Conservation (phyloP, 2,888 invertebrate genomes). For the Eristalis tenax region DNA sequence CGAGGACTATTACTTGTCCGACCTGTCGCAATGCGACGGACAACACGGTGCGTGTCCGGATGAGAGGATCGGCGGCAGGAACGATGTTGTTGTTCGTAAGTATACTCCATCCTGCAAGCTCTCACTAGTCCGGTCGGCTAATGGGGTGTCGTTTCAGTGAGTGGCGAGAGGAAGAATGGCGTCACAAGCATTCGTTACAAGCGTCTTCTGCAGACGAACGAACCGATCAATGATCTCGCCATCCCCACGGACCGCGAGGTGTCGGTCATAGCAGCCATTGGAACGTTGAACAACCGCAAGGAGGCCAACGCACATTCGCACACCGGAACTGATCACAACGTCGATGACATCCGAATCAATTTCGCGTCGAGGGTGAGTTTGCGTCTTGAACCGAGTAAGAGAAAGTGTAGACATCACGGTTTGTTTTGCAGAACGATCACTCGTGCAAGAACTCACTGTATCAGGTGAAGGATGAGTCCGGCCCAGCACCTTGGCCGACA, state of each 20-base stretch:
- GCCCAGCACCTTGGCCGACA: conserved; percentile 87
- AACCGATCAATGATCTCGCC: conserved; percentile 87
- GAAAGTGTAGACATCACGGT: too few relatives aligned
- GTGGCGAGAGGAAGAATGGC: conserved; percentile 89
- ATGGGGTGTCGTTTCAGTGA: conserved; percentile 81
- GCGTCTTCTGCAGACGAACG: conserved; percentile 89
- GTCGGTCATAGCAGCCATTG: conserved; percentile 93
- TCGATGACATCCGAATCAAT: conserved; percentile 88
- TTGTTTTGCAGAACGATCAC: conserved; percentile 84
- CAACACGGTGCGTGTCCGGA: conserved; percentile 93
- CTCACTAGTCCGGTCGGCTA: too few relatives aligned
- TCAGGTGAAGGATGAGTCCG: conserved; percentile 84
- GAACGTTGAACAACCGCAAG: conserved; percentile 88
- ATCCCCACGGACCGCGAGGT: conserved; percentile 86
- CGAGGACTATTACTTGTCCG: conserved; percentile 92
- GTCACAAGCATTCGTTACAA: conserved; percentile 91
- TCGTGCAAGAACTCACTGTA: conserved; percentile 87
- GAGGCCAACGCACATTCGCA: conserved; percentile 92
- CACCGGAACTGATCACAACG: conserved; percentile 79
- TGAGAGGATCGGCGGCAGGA: conserved; percentile 88
- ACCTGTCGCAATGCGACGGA: conserved; percentile 91
- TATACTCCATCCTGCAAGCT: conserved; percentile 1
- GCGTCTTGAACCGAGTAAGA: background rate
- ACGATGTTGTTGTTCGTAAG: conserved; percentile 87
- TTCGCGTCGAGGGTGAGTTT: conserved; percentile 85